Conservation (phyloP, 2,888 invertebrate species). For the Ramazzottius varieornatus region DNA sequence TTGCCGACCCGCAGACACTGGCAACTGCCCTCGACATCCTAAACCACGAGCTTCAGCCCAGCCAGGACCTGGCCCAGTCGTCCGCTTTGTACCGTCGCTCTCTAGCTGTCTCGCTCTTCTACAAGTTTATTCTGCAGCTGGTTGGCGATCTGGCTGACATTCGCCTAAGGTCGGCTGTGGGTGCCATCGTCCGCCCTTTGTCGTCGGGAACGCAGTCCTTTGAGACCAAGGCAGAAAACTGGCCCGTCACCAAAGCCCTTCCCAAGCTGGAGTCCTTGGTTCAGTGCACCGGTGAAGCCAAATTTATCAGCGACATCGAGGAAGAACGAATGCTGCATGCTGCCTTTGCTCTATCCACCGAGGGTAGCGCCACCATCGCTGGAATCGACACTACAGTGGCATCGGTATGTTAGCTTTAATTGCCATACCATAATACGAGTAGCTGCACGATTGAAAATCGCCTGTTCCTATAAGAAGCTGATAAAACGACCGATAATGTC, state of each 20-base stretch:
- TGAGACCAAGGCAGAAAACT: neutral
- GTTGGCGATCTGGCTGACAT: neutral
- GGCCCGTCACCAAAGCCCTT: neutral
- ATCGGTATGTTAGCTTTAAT: neutral
- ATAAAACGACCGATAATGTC: neutral
- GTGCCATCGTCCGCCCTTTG: neutral
- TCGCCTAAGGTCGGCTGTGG: neutral
- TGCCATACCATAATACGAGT: no score
- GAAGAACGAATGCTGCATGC: neutral
- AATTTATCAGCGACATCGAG: neutral
- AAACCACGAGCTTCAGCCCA: neutral
- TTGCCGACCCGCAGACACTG: neutral
- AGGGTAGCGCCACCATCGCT: neutral
- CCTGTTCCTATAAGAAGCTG: no score
- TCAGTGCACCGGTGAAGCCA: conserved; percentile 6
- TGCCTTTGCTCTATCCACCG: neutral
- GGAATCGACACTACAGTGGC: neutral
- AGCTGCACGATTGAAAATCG: no score
- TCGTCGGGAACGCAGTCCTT: neutral
- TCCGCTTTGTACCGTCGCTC: neutral
- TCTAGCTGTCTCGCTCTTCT: neutral
- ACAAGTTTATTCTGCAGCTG: neutral
- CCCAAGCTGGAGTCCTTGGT: conserved; percentile 4
- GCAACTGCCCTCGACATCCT: neutral
- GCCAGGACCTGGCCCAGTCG: neutral